phyloP scores from a whole-genome alignment of 2,797 vertebrate species.

The Pachyuromys duprasi region DNA sequence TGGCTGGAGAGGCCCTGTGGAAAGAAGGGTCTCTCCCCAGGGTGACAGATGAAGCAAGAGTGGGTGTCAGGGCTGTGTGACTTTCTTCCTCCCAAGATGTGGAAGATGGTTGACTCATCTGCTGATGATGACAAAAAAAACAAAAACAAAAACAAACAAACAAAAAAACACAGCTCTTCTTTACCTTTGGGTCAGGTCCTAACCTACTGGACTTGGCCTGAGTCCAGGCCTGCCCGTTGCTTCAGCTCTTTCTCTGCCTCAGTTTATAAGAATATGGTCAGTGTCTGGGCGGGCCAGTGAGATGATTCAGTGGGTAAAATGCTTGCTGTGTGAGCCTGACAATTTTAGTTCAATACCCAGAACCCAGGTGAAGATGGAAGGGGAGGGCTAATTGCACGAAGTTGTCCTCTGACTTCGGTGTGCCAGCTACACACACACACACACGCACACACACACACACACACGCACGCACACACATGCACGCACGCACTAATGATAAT shows the following conservation, averaged over 20 bases:
- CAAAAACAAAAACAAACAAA: no score
- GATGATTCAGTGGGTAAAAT: no score
- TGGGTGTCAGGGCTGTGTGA: accelerated
- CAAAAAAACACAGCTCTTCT: background rate
- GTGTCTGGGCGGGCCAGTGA: background rate
- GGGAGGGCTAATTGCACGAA: background rate
- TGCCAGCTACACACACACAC: background rate
- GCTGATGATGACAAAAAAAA: background rate
- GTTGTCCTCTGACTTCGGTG: background rate
- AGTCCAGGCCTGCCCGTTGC: background rate
- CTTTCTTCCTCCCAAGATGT: background rate
- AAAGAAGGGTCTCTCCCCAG: background rate
- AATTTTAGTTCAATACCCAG: background rate
- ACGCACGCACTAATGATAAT: background rate
- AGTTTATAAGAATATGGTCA: background rate
- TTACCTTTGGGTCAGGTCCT: background rate
- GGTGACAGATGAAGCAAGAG: accelerated
- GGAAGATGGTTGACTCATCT: background rate
- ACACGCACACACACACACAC: background rate
- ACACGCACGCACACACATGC: background rate
- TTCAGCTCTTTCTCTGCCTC: background rate
- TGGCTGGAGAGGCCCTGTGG: background rate
- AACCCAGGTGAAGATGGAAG: background rate
- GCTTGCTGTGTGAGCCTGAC: background rate
- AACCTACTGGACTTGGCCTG: background rate